Evolutionary conservation across 2,888 invertebrate genomes (phyloP), one percentile per base, ranked within the genome.

Genomic region (Parochlus steinenii): DNA sequence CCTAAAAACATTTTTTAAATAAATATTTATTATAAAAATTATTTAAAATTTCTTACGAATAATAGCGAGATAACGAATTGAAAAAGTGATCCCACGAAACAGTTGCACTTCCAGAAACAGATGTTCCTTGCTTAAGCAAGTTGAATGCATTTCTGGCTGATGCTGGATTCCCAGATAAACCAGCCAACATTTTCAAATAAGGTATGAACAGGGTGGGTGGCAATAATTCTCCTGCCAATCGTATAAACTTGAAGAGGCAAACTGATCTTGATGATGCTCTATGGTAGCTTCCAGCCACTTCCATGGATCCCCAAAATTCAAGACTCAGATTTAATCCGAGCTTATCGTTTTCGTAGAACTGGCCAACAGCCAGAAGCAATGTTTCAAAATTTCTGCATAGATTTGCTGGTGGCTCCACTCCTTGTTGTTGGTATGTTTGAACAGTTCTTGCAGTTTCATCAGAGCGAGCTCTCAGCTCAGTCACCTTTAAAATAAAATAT

Each of bases 71-170:
- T 31, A 93, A 66, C 0, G 89, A 83, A 20, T 64, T 63, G 50
- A 86, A 85, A 50, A 87, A 82, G 50, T 86, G 85, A 49, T 86
- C 82, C 80, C 83, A 82, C 0, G 80, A 79, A 11, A 86, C 63
- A 27, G 65, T 62, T 39, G 61, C 60, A 18, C 61, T 63, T 11
- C 63, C 59, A 0, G 63, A 58, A 33, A 71, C 64, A 42, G 74
- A 49, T 3, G 55, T 50, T 0, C 55, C 73, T 42, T 74, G 71
- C 49, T 80, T 80, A 11, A 86, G 58, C 46, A 83, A 65, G 48
- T 74, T 76, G 51, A 78, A 86, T 26, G 80, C 79, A 48, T 79
- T 73, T 37, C 73, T 61, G 46, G 92, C 86, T 11, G 85, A 75
- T 58, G 74, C 71, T 37, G 69, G 61, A 39, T 77, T 71, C 43